Percentiles rank a stretch among this genome's conserved stretches.
Evolutionary conservation across 2,888 invertebrate species (phyloP).

Genomic region (Endomychus coccineus): DNA sequence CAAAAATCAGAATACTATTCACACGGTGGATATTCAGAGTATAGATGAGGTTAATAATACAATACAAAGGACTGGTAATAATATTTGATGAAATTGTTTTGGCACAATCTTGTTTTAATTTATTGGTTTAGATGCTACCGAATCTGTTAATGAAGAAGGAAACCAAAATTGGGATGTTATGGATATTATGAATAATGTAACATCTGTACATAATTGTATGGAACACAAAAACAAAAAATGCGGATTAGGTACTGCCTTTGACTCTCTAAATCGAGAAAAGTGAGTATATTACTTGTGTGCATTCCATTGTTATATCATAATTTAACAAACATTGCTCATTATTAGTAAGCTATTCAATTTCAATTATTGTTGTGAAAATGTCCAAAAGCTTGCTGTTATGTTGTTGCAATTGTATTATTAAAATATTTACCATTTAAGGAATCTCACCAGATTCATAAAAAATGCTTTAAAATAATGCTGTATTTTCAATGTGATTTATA

Average conservation of each 20-base stretch:
- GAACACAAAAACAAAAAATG: slow-evolving; percentile 50
- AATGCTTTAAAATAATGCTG: too few species aligned
- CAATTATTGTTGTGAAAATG: too few species aligned
- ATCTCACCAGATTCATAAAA: too few species aligned
- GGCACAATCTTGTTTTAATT: neutral
- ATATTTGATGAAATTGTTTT: neutral
- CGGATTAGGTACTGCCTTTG: slow-evolving; percentile 49
- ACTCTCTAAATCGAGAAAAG: slow-evolving; percentile 56
- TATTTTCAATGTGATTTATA: too few species aligned
- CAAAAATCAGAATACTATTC: slow-evolving; percentile 44
- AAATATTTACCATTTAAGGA: too few species aligned
- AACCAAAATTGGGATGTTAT: slow-evolving; percentile 62
- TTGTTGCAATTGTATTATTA: too few species aligned
- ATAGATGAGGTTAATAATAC: slow-evolving; percentile 43
- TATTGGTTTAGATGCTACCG: slow-evolving; percentile 24
- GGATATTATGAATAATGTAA: slow-evolving; percentile 66
- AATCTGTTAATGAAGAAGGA: slow-evolving; percentile 33
- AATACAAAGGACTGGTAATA: slow-evolving; percentile 29
- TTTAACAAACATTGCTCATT: too few species aligned
- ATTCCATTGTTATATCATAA: too few species aligned
- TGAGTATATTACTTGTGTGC: too few species aligned
- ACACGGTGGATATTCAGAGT: slow-evolving; percentile 38
- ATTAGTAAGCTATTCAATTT: too few species aligned
- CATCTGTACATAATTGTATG: slow-evolving; percentile 52
- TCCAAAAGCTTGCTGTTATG: too few species aligned